Conservation (phyloP, 2,888 invertebrate genomes). For the Heliconius charithonia region DNA sequence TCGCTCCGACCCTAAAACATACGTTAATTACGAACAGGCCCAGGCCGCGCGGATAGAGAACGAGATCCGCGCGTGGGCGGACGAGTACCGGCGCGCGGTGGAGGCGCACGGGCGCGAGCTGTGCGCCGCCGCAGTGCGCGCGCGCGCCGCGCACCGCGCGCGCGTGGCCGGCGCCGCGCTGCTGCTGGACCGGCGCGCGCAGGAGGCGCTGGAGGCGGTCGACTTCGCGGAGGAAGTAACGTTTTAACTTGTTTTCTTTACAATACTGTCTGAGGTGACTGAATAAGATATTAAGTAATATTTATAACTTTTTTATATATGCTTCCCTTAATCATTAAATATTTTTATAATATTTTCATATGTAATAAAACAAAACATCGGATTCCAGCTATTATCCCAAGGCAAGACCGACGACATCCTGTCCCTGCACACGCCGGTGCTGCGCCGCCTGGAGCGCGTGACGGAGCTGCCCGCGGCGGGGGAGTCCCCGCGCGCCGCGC, state of each 20-base stretch:
- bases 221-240: constrained; percentile 85
- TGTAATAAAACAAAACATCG: too few species aligned
- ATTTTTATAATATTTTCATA: too few species aligned
- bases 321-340: too few species aligned
- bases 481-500: constrained; percentile 61
- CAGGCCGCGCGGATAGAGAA: constrained; percentile 78
- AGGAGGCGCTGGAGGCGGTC: constrained; percentile 84
- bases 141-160: constrained; percentile 75
- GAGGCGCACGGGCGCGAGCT: constrained; percentile 84
- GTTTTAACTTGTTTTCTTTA: not conserved
- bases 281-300: too few species aligned
- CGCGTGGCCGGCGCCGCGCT: constrained; percentile 69
- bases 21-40: too few species aligned
- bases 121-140: constrained; percentile 79
- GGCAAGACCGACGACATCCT: constrained; percentile 89
- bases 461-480: constrained; percentile 77
- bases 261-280: too few species aligned
- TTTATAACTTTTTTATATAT: too few species aligned
- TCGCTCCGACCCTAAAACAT: too few species aligned
- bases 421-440: constrained; percentile 85
- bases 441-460: constrained; percentile 86
- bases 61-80: constrained; percentile 87
- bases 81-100: constrained; percentile 85
- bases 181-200: constrained; percentile 79
- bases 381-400: constrained; percentile 78